Evolutionary conservation across 2,797 vertebrate genomes (phyloP).

Genomic region (Neosilurus hyrtlii): DNA sequence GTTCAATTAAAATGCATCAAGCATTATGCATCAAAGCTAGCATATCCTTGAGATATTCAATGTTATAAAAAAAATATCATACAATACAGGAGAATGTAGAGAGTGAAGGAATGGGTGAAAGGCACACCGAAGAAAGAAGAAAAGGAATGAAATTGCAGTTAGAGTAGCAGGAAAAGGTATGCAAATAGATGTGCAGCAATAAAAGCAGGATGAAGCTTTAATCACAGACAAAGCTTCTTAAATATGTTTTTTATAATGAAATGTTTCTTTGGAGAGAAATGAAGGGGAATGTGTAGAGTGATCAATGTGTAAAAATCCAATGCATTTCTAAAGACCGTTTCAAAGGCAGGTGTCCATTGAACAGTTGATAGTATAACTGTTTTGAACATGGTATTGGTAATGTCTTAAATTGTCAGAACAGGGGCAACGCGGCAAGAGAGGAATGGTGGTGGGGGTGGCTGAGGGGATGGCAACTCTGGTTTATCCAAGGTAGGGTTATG

Average conservation of each 20-base stretch:
- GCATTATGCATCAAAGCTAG: neutral
- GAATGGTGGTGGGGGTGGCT: too few species aligned
- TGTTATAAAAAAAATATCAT: neutral
- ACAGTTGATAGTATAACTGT: neutral
- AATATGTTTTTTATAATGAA: neutral
- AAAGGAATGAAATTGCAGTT: neutral
- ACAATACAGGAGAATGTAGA: slow-evolving; percentile 17
- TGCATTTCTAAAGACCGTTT: neutral
- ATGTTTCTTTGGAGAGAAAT: neutral
- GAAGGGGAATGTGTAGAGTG: neutral
- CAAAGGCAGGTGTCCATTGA: neutral
- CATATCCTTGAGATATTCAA: slow-evolving; percentile 6
- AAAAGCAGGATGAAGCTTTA: neutral
- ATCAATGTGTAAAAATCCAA: neutral
- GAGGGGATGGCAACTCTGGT: neutral
- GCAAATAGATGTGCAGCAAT: neutral
- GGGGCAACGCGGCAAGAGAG: too few species aligned
- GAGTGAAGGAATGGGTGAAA: neutral
- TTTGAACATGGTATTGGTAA: neutral
- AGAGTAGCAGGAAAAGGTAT: neutral
- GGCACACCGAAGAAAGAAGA: neutral
- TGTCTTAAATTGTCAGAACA: neutral
- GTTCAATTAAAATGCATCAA: slow-evolving; percentile 11
- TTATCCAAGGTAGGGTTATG: neutral
- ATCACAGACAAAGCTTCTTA: neutral